These are phyloP conservation scores for Crotalus adamanteus DNA, from an alignment of 2,797 vertebrate genomes.

Conservation along the genomic window DNA sequence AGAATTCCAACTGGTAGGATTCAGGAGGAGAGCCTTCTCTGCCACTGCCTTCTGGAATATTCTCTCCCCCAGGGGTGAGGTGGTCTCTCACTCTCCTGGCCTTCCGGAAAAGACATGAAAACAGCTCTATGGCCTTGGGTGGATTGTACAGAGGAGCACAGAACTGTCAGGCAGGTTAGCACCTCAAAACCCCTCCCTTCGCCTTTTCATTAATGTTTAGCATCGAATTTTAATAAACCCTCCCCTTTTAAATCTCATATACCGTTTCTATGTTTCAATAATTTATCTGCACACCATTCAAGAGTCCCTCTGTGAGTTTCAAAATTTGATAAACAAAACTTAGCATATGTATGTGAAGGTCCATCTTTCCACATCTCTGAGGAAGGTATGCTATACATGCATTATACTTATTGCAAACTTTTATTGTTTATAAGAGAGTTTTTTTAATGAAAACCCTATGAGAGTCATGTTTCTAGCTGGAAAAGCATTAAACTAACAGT, in stretches of 20 bases:
- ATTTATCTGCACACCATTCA: neutral
- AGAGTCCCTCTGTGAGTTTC: neutral
- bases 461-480: neutral
- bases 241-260: neutral
- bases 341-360: neutral
- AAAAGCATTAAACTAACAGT: neutral
- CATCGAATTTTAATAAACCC: neutral
- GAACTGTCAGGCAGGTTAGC: neutral
- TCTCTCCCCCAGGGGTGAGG: neutral
- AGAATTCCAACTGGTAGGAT: neutral
- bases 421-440: neutral
- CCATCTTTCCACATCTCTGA: neutral
- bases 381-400: neutral
- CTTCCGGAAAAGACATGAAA: neutral
- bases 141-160: neutral
- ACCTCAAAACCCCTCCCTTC: neutral
- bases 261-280: neutral
- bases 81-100: neutral
- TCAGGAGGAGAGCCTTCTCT: neutral
- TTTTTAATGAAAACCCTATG: neutral
- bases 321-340: neutral
- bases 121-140: neutral
- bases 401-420: neutral
- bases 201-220: neutral
- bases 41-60: neutral